Conservation (phyloP, 1,140 invertebrate species). For the Drosophila malerkotliana region DNA sequence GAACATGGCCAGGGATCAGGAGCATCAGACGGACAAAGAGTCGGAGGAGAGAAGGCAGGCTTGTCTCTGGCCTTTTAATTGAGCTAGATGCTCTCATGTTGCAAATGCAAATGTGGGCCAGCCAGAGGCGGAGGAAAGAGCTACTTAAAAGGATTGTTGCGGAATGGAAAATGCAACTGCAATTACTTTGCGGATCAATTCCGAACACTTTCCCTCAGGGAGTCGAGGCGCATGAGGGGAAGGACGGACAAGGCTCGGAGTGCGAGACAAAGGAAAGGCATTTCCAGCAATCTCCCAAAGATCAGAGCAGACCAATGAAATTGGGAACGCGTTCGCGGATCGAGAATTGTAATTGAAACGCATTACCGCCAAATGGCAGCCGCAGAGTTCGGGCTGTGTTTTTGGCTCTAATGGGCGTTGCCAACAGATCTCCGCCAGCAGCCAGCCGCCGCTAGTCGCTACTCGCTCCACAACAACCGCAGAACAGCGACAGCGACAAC, state of each 20-base stretch:
- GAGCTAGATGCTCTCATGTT: conserved; percentile 64
- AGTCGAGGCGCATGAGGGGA: not conserved
- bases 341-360: conserved; percentile 72
- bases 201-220: conserved; percentile 67
- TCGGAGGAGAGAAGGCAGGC: conserved; percentile 8
- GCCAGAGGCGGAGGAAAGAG: conserved; percentile 23
- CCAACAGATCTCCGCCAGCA: conserved; percentile 44
- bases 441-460: conserved; percentile 5
- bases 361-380: conserved; percentile 65
- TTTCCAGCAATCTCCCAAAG: conserved; percentile 36
- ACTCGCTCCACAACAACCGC: conserved; percentile 9
- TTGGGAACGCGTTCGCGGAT: conserved; percentile 47
- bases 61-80: conserved; percentile 69
- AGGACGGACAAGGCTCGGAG: not conserved
- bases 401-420: conserved; percentile 68
- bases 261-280: conserved; percentile 25
- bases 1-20: conserved; percentile 63
- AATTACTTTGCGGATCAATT: conserved; percentile 70
- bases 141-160: conserved; percentile 58
- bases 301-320: conserved; percentile 66
- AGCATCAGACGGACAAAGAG: conserved; percentile 12
- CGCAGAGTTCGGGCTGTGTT: conserved; percentile 37
- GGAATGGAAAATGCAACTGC: conserved; percentile 11
- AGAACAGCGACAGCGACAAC: conserved; percentile 49
- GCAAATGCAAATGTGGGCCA: conserved; percentile 70